A percentile compares a stretch with the other conserved stretches of the same genome.
Evolutionary conservation across 1,140 invertebrate genomes (phyloP).

Genomic region (Bilobella aurantiaca): DNA sequence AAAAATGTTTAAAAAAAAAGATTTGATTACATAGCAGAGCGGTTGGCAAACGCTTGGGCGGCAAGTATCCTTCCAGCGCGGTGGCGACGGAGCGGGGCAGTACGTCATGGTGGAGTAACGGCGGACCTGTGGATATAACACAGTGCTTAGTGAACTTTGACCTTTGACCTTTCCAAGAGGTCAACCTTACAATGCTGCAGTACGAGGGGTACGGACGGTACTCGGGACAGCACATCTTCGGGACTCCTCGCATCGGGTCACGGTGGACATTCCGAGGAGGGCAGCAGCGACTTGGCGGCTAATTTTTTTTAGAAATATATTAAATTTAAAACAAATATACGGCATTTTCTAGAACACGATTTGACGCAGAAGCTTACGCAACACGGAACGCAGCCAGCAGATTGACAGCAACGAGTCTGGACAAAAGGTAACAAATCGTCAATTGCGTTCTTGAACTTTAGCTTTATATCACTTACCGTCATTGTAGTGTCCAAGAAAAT

Average conservation of each 20-base stretch:
- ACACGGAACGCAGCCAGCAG: background rate
- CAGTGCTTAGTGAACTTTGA: no score
- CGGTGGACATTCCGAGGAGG: background rate
- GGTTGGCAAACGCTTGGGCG: background rate
- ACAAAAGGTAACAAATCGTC: background rate
- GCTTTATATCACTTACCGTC: no score
- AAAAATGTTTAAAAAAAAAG: background rate
- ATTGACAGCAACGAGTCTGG: background rate
- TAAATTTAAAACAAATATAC: background rate
- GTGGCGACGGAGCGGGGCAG: background rate
- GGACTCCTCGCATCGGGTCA: background rate
- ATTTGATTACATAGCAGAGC: background rate
- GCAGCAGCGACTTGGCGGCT: background rate
- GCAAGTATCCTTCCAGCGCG: background rate
- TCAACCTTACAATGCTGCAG: background rate
- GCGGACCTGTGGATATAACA: background rate
- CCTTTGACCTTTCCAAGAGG: background rate
- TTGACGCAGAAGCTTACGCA: background rate
- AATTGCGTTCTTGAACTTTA: background rate
- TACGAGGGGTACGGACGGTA: constrained; percentile 4
- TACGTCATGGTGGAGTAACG: background rate
- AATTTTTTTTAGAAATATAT: background rate
- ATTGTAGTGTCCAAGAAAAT: no score
- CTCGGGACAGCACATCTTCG: background rate
- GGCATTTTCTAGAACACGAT: background rate